Evolutionary conservation across 2,113 vertebrate genomes (phyloP).

Genomic region (Elgaria multicarinata): DNA sequence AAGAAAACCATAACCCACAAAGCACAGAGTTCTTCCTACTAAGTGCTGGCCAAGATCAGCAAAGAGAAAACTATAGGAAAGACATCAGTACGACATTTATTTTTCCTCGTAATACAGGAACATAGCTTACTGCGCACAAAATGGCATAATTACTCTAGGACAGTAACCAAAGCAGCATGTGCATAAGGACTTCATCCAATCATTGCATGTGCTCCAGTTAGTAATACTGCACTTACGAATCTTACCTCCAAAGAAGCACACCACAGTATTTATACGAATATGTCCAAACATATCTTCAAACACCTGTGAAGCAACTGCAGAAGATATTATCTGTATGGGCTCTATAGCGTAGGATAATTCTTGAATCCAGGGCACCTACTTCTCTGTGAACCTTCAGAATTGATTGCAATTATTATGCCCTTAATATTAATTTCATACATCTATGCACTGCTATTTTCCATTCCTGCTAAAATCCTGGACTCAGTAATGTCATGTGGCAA

Average conservation of each 20-base stretch:
- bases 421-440: neutral
- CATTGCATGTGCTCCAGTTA: neutral
- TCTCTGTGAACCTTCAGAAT: neutral
- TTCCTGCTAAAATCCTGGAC: slow-evolving; percentile 22
- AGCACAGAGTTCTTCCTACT: neutral
- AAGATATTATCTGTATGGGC: neutral
- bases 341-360: neutral
- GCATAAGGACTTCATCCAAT: neutral
- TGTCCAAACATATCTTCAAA: neutral
- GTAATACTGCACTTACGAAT: neutral
- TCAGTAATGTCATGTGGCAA: slow-evolving; percentile 29
- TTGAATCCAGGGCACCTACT: neutral
- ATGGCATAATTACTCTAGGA: neutral
- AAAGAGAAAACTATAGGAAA: neutral
- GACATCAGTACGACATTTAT: neutral
- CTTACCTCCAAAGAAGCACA: neutral
- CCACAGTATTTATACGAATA: neutral
- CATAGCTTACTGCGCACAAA: neutral
- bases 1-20: neutral
- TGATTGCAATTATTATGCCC: neutral
- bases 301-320: neutral
- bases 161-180: neutral
- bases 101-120: neutral
- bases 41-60: neutral
- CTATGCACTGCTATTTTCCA: neutral